These are phyloP conservation scores for Spondyliosoma cantharus DNA, from an alignment of 2,797 vertebrate species.

Conservation along the genomic window DNA sequence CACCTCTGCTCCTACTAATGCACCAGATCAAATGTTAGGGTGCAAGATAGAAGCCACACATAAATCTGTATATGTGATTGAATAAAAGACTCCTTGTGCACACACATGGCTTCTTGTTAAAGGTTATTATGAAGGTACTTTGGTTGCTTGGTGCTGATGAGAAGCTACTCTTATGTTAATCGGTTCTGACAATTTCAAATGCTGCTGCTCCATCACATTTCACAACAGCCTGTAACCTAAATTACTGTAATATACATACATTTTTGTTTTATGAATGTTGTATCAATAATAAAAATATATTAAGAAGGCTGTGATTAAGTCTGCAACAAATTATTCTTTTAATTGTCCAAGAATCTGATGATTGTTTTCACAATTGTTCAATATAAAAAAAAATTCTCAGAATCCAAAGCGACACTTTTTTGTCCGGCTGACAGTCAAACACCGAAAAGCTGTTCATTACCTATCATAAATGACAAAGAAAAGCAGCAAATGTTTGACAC, in stretches of 20 bases:
- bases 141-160: not conserved
- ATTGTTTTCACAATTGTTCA: too few relatives aligned
- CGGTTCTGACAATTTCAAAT: not conserved
- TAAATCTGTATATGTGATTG: conserved; percentile 2
- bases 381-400: too few relatives aligned
- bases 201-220: conserved; percentile 1
- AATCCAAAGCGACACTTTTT: too few relatives aligned
- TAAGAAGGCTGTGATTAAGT: not conserved
- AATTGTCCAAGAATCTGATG: too few relatives aligned
- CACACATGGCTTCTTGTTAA: conserved; percentile 1
- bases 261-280: not conserved
- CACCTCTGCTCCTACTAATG: conserved; percentile 27
- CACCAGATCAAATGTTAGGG: conserved; percentile 22
- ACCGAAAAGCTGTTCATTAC: too few relatives aligned
- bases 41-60: not conserved
- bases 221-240: not conserved
- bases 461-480: too few relatives aligned
- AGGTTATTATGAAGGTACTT: not conserved
- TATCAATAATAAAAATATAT: not conserved
- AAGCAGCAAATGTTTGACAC: too few relatives aligned
- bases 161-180: not conserved
- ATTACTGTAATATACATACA: not conserved
- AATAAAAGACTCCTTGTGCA: not conserved
- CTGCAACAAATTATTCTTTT: too few relatives aligned
- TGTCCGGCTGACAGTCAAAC: too few relatives aligned